Percentiles rank a stretch among this genome's conserved stretches.
Evolutionary conservation across 2,888 invertebrate species (phyloP).

Genomic region (Aspidiotus rigidus): DNA sequence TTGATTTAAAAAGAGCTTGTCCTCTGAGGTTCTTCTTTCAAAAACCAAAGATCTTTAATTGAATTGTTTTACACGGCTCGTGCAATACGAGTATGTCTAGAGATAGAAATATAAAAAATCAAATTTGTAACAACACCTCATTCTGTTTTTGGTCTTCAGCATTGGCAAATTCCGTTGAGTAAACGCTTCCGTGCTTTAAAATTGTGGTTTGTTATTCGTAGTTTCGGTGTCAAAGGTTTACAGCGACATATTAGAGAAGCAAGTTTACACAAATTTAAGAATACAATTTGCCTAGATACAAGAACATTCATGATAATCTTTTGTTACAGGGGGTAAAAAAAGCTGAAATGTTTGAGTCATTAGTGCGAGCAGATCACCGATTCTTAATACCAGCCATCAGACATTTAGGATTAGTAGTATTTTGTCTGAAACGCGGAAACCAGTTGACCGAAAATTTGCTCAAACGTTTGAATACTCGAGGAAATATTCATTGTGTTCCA

Average conservation of each 20-base stretch:
- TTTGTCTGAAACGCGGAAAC: conserved; percentile 76
- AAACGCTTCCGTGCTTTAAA: conserved; percentile 87
- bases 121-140: too few species aligned
- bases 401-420: conserved; percentile 82
- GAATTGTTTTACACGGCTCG: too few species aligned
- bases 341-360: conserved; percentile 81
- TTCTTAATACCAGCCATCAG: conserved; percentile 85
- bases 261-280: conserved; percentile 37
- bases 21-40: too few species aligned
- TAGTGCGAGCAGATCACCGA: conserved; percentile 69
- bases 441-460: conserved; percentile 77
- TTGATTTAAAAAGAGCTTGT: too few species aligned
- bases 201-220: conserved; percentile 93
- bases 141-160: conserved; percentile 50
- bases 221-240: conserved; percentile 79
- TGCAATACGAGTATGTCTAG: too few species aligned
- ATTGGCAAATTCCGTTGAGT: conserved; percentile 95
- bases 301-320: not conserved
- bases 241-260: conserved; percentile 90
- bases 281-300: not conserved
- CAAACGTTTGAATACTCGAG: conserved; percentile 72
- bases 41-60: too few species aligned
- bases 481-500: conserved; percentile 89
- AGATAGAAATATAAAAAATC: too few species aligned
- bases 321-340: conserved; percentile 65